A percentile compares a stretch with the other conserved stretches of the same genome.
These are phyloP conservation scores for Dascyllus trimaculatus DNA, from an alignment of 2,113 vertebrate genomes.

Conservation along the genomic window DNA sequence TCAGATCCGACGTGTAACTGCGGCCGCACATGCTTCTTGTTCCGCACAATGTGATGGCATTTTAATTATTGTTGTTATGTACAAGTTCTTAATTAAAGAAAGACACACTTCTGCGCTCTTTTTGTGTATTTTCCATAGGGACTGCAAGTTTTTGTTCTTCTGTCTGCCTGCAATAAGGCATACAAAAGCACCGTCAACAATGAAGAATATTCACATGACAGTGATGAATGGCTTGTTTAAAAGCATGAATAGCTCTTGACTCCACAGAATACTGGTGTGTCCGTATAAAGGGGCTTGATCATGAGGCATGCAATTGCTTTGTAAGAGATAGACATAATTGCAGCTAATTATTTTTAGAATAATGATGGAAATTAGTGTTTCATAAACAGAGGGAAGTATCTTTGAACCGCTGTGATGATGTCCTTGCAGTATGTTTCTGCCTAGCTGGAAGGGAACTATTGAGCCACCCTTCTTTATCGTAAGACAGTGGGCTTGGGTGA, in stretches of 20 bases:
- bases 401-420: not conserved
- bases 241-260: conserved; percentile 68
- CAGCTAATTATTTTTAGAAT: conserved; percentile 64
- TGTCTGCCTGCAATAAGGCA: conserved; percentile 65
- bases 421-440: not conserved
- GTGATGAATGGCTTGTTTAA: conserved; percentile 81
- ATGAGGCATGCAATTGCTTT: conserved; percentile 68
- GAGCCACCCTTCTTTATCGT: not conserved
- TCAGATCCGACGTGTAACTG: conserved; percentile 37
- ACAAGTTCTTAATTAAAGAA: conserved; percentile 63
- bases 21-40: conserved; percentile 47
- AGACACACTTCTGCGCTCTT: conserved; percentile 19
- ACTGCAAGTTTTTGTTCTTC: conserved; percentile 63
- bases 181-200: conserved; percentile 65
- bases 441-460: not conserved
- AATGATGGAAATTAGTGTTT: conserved; percentile 54
- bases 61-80: conserved; percentile 58
- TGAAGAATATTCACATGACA: conserved; percentile 73
- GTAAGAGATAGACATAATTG: conserved; percentile 68
- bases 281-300: conserved; percentile 47
- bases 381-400: conserved; percentile 30
- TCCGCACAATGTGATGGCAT: conserved; percentile 30
- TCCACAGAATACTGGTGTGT: conserved; percentile 50
- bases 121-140: conserved; percentile 60
- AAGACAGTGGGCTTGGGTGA: conserved; percentile 6